Conservation (phyloP, 2,888 invertebrate species). For the Linnaemya vulpina region DNA sequence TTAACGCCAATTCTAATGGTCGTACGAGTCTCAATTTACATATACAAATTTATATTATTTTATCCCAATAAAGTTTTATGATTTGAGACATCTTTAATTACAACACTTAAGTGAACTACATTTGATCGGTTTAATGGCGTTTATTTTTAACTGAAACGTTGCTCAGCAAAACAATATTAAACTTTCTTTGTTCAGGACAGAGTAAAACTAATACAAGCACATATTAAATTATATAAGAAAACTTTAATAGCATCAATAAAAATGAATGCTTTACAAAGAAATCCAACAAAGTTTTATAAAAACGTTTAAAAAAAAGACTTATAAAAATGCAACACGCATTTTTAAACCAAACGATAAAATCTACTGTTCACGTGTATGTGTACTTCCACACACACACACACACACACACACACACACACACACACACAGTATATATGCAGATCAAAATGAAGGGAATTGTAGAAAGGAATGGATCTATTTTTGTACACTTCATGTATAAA, state of each 20-base stretch:
- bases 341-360: constrained; percentile 3
- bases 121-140: not conserved
- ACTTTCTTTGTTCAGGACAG: constrained; percentile 33
- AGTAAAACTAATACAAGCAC: constrained; percentile 4
- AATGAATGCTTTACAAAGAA: constrained; percentile 2
- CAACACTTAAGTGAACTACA: not conserved
- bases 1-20: not conserved
- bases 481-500: not conserved
- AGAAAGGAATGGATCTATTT: not conserved
- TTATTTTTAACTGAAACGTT: constrained; percentile 14
- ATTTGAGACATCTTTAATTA: not conserved
- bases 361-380: not conserved
- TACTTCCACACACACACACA: too few relatives aligned
- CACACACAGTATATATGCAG: not conserved
- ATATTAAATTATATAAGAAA: constrained; percentile 11
- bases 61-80: not conserved
- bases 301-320: constrained; percentile 3
- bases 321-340: constrained; percentile 53
- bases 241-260: not conserved
- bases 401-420: too few relatives aligned
- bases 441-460: constrained; percentile 7
- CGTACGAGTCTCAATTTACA: too few relatives aligned
- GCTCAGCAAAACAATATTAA: not conserved
- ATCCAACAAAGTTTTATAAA: not conserved
- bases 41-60: not conserved